Evolutionary conservation across 2,797 vertebrate species (phyloP).

Genomic region (Hozukius guyotensis): DNA sequence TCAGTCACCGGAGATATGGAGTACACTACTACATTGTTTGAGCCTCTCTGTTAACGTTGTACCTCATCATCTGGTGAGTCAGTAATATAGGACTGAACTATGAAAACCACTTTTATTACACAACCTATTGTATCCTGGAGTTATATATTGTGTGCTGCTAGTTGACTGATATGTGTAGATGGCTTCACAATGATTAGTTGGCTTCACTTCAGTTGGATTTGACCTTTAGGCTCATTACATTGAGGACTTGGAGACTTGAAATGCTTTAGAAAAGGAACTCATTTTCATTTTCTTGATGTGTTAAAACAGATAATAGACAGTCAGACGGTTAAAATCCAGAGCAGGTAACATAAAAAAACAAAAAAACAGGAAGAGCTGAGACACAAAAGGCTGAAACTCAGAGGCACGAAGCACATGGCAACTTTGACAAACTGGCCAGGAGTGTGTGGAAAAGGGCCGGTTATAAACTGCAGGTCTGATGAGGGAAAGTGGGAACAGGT

Average conservation of each 20-base stretch:
- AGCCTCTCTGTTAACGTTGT: neutral
- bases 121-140: neutral
- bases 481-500: neutral
- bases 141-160: neutral
- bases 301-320: neutral
- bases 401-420: neutral
- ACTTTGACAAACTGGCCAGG: neutral
- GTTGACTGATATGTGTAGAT: no score
- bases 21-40: neutral
- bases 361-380: neutral
- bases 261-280: neutral
- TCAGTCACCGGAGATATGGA: neutral
- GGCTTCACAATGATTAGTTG: neutral
- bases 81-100: neutral
- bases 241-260: neutral
- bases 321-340: neutral
- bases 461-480: neutral
- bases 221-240: neutral
- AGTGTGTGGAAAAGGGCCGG: neutral
- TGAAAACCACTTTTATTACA: neutral
- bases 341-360: no score
- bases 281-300: slow-evolving; percentile 1
- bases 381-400: neutral
- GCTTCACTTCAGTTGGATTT: neutral
- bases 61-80: neutral